Evolutionary conservation across 2,888 invertebrate species (phyloP), one percentile per base, ranked within the genome.

Genomic region (Apantesis nais): DNA sequence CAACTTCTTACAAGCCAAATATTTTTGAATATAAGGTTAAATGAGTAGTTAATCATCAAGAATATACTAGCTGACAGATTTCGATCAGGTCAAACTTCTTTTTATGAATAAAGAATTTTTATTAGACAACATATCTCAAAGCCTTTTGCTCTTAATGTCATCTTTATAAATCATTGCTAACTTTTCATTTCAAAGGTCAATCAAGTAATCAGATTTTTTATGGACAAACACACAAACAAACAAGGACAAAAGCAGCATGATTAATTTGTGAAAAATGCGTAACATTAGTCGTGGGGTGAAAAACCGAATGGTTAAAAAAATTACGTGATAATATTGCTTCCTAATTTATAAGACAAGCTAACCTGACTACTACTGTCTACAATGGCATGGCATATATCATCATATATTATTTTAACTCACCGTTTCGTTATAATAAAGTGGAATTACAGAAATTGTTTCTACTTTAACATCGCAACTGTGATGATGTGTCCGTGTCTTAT

Each of bases 371-470:
- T 70, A 29, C 41, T 16, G 29, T 1, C 29, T 44, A 77, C 76
- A 70, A 73, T 61, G 34, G 61, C 1, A 7, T 5, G n/a, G n/a
- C n/a, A n/a, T n/a, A n/a, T 22, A 41, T 16, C 29, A 48, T 48
- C 66, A 39, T 65, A 74, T 77, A 78, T 67, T n/a, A 72, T 68
- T 80, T 78, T 75, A 76, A 82, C 76, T 68, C 66, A 62, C 73
- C 74, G 78, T 80, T 75, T 78, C 73, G 70, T 65, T 78, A 69
- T 80, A 74, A 74, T 79, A 66, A 80, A 70, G 64, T 75, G 68
- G 76, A 80, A 81, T 82, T 72, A 78, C 74, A 81, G 67, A 82
- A 81, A 83, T 82, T 80, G 80, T 83, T 82, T 81, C 71, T 66
- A 70, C 75, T 84, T 83, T 82, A 73, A 82, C 80, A 85, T 70